Conservation (phyloP, 53 echinoderm and acorn worm genomes). For the Antedon mediterranea region DNA sequence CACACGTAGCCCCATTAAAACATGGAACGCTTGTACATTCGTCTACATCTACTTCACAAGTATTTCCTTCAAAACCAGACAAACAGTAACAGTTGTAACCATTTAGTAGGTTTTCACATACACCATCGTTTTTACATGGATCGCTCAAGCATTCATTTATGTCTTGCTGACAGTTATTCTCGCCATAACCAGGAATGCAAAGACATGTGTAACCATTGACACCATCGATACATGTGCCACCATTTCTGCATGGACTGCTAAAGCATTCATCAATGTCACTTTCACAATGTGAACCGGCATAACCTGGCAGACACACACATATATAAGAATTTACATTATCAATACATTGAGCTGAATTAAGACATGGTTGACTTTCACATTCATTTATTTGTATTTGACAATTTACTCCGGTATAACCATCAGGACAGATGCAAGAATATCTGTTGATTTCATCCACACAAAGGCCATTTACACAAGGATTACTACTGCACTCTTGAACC, state of each 20-base stretch:
- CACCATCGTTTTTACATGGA: constrained; percentile 33
- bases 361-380: constrained; percentile 32
- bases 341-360: constrained; percentile 14
- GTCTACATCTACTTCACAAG: constrained; percentile 18
- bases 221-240: constrained; percentile 20
- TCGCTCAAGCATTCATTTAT: constrained; percentile 22
- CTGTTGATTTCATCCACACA: constrained; percentile 26
- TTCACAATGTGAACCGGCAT: constrained; percentile 21
- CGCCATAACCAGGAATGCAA: constrained; percentile 23
- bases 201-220: constrained; percentile 24
- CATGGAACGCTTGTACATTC: constrained; percentile 23
- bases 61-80: constrained; percentile 13
- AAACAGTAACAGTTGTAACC: constrained; percentile 19
- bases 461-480: constrained; percentile 24
- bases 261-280: constrained; percentile 19
- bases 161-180: constrained; percentile 14
- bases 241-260: constrained; percentile 22
- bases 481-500: constrained; percentile 52
- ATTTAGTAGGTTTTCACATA: constrained; percentile 17
- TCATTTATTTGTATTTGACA: constrained; percentile 27
- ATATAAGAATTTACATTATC: constrained; percentile 16
- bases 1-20: constrained; percentile 12
- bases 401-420: constrained; percentile 19
- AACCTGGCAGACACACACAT: constrained; percentile 24
- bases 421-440: constrained; percentile 15